Base-by-base conservation (phyloP, 2,888 invertebrate genomes). In the Nomada lathburiana region DNA sequence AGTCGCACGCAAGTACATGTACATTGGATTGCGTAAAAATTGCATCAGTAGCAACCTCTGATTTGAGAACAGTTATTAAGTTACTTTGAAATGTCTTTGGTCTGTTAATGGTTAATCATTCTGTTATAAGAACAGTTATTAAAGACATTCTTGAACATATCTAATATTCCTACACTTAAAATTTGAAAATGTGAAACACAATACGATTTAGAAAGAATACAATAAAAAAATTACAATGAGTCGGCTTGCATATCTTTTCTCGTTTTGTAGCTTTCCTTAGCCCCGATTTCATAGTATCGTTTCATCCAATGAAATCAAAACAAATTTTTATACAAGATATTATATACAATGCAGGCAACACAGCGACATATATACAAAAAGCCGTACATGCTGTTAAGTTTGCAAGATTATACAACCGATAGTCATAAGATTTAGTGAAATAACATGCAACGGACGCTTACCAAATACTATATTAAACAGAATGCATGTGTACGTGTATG, bases 361-460 rank as follows among this genome's bases (percentile, higher is more conserved):
- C 18, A 76, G 63, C 62, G 76, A 78, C 53, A 76, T 18, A 77
- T 64, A 65, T 71, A 60, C 63, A 44, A 62, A 11, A 79, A 62
- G 13, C 20, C 23, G 20, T 55, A 23, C 64, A n/a, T 57, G 29
- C 2, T 52, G 52, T 50, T 73, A 23, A 52, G n/a, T 67, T 73
- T 64, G 20, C 44, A 47, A 47, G 16, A 42, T 36, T 44, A 23
- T 60, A 13, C 52, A 36, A 57, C 29, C 13, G 9, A 74, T 59
- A 50, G 57, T 75, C 18, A 55, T 18, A 75, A 64, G 64, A 76
- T 71, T 64, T 60, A 76, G 59, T 52, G 69, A 47, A 62, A 74
- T 36, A 52, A 11, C 80, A 85, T 80, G 75, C 79, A 60, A 50
- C 64, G 44, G 2, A 80, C 76, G 65, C 67, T 70, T 50, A 67